phyloP scores from a whole-genome alignment of 2,888 invertebrate genomes.

The Scaptomyza parva region DNA sequence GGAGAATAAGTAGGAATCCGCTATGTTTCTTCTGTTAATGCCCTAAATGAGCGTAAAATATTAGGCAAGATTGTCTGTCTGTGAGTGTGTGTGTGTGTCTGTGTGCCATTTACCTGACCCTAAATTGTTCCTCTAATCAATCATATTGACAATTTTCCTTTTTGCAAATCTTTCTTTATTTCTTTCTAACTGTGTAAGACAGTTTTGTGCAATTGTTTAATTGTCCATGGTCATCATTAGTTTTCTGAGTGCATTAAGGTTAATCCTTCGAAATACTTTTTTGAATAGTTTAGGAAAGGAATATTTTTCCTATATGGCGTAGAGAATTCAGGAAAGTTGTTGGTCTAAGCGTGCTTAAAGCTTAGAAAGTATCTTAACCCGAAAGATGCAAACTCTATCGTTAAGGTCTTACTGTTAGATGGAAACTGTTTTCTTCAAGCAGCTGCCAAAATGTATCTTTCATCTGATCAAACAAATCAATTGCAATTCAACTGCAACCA shows the following conservation, averaged over 20 bases:
- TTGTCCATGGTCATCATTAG: constrained; percentile 39
- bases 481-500: constrained; percentile 13
- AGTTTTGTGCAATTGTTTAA: constrained; percentile 20
- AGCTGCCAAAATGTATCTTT: constrained; percentile 27
- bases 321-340: background rate
- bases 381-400: no score
- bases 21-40: constrained; percentile 55
- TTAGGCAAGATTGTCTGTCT: constrained; percentile 72
- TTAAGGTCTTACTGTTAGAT: no score
- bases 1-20: constrained; percentile 46
- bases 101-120: constrained; percentile 35
- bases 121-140: constrained; percentile 56
- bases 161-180: constrained; percentile 13
- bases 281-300: background rate
- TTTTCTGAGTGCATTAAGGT: constrained; percentile 10
- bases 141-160: constrained; percentile 55
- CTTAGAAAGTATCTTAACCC: background rate
- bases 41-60: constrained; percentile 80
- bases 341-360: background rate
- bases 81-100: no score
- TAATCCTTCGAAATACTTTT: constrained; percentile 22
- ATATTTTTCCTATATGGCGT: background rate
- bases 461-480: constrained; percentile 20
- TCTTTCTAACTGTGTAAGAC: constrained; percentile 23
- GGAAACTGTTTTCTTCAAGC: background rate